Evolutionary conservation across 1,140 invertebrate genomes (phyloP).

Genomic region (Stegodyphus mimosarum): DNA sequence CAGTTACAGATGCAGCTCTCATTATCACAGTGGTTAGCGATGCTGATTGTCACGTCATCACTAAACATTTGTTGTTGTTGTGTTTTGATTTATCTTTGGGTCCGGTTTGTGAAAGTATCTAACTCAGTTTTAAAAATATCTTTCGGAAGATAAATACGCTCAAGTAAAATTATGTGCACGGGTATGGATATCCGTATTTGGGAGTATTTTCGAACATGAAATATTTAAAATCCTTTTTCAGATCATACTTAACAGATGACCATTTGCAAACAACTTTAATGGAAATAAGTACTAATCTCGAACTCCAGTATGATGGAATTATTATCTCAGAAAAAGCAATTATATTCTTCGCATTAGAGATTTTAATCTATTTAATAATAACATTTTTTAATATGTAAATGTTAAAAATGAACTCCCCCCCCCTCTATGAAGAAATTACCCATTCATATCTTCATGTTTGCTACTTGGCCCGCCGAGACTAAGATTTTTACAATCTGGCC

Average conservation of each 20-base stretch:
- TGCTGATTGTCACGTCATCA: no score
- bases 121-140: not conserved
- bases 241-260: constrained; percentile 3
- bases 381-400: not conserved
- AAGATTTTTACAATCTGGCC: not conserved
- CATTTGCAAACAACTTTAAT: not conserved
- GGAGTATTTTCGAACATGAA: constrained; percentile 9
- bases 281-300: not conserved
- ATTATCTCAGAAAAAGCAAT: not conserved
- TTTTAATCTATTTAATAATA: not conserved
- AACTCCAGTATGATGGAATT: not conserved
- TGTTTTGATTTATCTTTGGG: no score
- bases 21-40: no score
- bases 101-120: no score
- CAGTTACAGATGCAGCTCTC: no score
- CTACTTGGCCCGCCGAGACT: not conserved
- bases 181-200: not conserved
- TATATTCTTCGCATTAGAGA: not conserved
- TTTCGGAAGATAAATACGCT: not conserved
- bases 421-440: not conserved
- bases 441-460: not conserved
- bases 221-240: not conserved
- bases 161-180: not conserved
- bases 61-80: no score
- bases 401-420: not conserved